Evolutionary conservation across 2,797 vertebrate genomes (phyloP), one percentile per base, ranked within the genome.

Genomic region (Molossus molossus): DNA sequence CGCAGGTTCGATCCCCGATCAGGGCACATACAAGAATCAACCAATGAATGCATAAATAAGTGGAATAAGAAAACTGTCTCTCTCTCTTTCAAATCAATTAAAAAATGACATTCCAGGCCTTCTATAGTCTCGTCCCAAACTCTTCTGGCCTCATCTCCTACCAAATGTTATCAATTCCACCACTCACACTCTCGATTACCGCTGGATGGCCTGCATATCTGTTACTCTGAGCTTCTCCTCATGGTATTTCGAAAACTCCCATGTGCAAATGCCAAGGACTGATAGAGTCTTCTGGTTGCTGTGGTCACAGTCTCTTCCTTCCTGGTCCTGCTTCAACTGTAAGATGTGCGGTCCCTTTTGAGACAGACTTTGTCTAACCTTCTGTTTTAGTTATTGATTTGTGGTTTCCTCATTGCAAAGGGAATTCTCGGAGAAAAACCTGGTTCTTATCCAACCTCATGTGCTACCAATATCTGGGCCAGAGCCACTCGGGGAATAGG

Each of bases 371-470:
- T 77, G 40, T 82, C 70, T 82, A 53, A 80, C 65, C 18, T 92
- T 88, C 33, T 82, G 40, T 73, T 87, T 88, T 80, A 72, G 18
- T 65, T 87, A 57, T 18, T 79, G 69, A 76, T 80, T 9, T 77
- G 65, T 64, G n/a, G 13, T 69, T 91, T 90, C 17, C n/a, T 84
- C 60, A 18, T 29, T 29, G 65, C 37, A 58, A 87, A 82, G 25
- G 37, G 58, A 85, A 50, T 81, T 27, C 20, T 87, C 25, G 37
- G 25, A 93, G 15, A 72, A 76, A 82, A 93, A 65, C 1, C n/a
- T 21, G 10, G 67, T 55, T 85, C 62, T 57, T 67, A 40, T 10
- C 27, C 37, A 69, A 1, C 12, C 12, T 48, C 33, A 4, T 50
- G 5, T 80, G 83, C 27, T 84, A 5, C 58, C 29, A 18, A 20